Conservation (phyloP, 2,113 vertebrate genomes). For the Muntiacus muntjak region DNA sequence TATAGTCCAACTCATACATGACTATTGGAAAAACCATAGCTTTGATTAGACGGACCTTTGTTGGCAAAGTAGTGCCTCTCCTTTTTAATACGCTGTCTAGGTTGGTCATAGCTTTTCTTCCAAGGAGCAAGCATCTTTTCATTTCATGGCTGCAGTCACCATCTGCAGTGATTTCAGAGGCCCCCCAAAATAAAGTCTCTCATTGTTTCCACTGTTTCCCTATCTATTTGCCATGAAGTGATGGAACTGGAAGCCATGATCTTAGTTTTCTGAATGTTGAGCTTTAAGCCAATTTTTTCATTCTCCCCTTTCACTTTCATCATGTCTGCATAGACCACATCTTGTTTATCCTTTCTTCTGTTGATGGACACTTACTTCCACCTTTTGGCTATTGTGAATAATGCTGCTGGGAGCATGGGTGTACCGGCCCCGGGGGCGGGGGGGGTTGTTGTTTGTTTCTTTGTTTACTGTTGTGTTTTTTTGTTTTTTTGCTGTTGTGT, state of each 20-base stretch:
- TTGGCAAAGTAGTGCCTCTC: neutral
- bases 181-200: neutral
- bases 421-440: rapidly evolving
- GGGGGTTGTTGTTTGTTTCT: neutral
- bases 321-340: rapidly evolving
- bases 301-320: neutral
- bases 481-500: neutral
- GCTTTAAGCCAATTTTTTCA: neutral
- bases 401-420: neutral
- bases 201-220: neutral
- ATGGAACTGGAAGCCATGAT: neutral
- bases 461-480: neutral
- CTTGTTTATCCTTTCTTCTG: rapidly evolving
- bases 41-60: neutral
- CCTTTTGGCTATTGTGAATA: neutral
- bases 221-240: neutral
- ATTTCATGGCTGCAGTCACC: neutral
- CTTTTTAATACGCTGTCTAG: neutral
- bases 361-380: neutral
- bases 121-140: neutral
- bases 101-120: neutral
- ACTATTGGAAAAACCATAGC: neutral
- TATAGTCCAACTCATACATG: neutral
- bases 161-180: neutral
- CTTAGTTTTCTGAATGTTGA: neutral